Percentiles rank a stretch among this genome's conserved stretches.
Evolutionary conservation across 2,797 vertebrate genomes (phyloP).

Genomic region (Perodicticus potto): DNA sequence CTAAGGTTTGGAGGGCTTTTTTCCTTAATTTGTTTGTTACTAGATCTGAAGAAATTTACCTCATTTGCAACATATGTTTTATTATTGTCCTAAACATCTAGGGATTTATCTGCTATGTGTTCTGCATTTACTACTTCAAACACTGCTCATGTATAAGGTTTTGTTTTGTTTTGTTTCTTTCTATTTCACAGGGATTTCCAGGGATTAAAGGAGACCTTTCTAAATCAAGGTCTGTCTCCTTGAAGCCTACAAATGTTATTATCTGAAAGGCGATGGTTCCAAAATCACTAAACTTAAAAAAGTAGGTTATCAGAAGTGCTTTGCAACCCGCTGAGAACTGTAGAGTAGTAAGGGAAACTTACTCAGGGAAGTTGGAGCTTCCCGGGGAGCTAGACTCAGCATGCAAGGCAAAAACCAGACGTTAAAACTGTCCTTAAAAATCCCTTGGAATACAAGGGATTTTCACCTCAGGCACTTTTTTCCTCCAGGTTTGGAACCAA

Average conservation of each 20-base stretch:
- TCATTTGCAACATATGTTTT: constrained; percentile 5
- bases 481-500: not conserved
- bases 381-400: not conserved
- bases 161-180: not conserved
- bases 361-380: not conserved
- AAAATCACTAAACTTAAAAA: constrained; percentile 48
- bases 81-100: constrained; percentile 17
- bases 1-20: not conserved
- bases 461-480: not conserved
- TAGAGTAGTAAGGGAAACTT: constrained; percentile 1
- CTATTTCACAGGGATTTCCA: constrained; percentile 31
- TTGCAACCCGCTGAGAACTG: not conserved
- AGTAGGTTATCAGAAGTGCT: not conserved
- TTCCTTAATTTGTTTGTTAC: not conserved
- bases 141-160: not conserved
- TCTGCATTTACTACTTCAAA: not conserved
- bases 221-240: constrained; percentile 1
- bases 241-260: constrained; percentile 7
- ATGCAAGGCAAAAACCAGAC: constrained; percentile 11
- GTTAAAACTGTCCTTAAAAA: not conserved
- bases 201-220: constrained; percentile 26
- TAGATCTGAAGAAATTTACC: not conserved
- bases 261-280: not conserved
- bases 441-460: not conserved
- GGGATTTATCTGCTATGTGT: not conserved